phyloP scores from a whole-genome alignment of 2,113 vertebrate genomes.

The Malurus elegans region DNA sequence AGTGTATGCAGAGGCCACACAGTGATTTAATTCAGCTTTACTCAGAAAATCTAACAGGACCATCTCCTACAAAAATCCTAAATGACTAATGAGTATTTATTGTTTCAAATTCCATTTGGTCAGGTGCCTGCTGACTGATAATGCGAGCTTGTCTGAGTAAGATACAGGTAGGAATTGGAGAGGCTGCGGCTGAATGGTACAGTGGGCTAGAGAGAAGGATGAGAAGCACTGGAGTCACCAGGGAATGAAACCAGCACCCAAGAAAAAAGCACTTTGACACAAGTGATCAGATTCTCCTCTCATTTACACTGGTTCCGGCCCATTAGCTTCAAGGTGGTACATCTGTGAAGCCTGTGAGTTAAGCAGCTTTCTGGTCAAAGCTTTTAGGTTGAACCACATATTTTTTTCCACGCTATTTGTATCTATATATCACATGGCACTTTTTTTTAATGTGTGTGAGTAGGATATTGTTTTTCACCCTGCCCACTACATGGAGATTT shows the following conservation, averaged over 20 bases:
- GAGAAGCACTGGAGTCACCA: neutral
- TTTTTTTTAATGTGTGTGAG: neutral
- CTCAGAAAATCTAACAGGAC: neutral
- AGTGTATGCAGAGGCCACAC: neutral
- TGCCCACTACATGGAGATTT: neutral
- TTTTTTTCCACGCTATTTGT: neutral
- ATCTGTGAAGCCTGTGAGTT: neutral
- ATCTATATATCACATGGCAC: neutral
- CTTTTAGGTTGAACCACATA: neutral
- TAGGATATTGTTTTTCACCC: neutral
- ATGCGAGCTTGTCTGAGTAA: neutral
- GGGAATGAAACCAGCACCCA: neutral
- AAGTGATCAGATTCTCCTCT: neutral
- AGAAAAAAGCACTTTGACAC: neutral
- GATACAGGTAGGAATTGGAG: neutral
- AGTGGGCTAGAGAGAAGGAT: neutral
- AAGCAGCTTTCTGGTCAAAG: neutral
- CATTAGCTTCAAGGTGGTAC: neutral
- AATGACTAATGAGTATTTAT: neutral
- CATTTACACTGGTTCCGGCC: neutral
- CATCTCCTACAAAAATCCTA: neutral
- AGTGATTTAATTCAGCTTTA: neutral
- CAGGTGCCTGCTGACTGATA: neutral
- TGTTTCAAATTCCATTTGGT: neutral
- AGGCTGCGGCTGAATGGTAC: neutral